phyloP scores from a whole-genome alignment of 2,113 vertebrate genomes.

The Corythaeola cristata region DNA sequence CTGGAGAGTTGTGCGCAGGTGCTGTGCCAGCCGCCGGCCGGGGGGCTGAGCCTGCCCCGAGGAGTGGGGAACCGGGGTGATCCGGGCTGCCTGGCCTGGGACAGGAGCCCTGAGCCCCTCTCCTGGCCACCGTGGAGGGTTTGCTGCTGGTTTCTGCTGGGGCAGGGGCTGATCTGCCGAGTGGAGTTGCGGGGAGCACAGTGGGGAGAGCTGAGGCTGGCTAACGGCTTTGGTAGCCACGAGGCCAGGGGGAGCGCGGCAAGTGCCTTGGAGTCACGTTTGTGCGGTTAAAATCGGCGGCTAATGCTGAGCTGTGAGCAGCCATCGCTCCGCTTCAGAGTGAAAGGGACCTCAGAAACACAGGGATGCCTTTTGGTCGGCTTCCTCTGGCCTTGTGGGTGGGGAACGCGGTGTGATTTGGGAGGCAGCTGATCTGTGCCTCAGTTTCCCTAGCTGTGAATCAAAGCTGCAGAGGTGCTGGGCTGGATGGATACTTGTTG shows the following conservation, averaged over 20 bases:
- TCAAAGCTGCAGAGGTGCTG: neutral
- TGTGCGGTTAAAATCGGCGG: neutral
- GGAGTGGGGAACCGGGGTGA: neutral
- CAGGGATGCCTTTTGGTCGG: neutral
- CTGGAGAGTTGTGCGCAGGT: neutral
- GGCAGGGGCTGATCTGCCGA: neutral
- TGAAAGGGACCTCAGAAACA: neutral
- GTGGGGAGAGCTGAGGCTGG: neutral
- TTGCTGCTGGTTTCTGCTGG: neutral
- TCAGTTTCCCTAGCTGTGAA: neutral
- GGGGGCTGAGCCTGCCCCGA: neutral
- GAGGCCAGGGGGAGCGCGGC: neutral
- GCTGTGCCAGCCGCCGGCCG: neutral
- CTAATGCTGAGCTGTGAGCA: neutral
- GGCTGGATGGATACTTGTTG: neutral
- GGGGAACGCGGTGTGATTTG: rapidly evolving
- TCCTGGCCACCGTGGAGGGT: neutral
- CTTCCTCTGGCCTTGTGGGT: rapidly evolving
- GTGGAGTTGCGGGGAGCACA: rapidly evolving
- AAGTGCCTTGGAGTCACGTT: neutral
- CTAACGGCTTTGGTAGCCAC: neutral
- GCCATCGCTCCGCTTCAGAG: neutral
- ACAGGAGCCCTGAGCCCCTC: neutral
- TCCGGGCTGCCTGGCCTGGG: neutral
- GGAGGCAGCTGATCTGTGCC: neutral